Evolutionary conservation across 64 coral and sea anemone species (phyloP).

Genomic region (Montipora sp.): DNA sequence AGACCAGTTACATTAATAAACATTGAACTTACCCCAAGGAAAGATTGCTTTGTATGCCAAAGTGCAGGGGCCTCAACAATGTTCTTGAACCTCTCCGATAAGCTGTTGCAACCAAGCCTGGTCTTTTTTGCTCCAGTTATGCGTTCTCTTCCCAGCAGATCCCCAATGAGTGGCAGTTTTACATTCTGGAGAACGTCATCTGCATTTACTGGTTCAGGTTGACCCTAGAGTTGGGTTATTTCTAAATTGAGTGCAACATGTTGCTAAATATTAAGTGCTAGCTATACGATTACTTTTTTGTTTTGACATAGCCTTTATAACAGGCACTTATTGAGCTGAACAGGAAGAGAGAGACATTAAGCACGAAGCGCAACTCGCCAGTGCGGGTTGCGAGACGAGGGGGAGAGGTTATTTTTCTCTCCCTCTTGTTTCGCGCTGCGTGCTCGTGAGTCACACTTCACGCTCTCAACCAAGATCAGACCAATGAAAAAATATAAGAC

Average conservation of each 20-base stretch:
- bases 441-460: background rate
- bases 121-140: conserved; percentile 77
- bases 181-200: conserved; percentile 32
- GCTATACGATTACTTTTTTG: background rate
- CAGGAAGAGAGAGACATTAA: background rate
- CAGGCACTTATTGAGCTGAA: background rate
- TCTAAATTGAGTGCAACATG: background rate
- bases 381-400: background rate
- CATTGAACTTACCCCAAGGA: conserved; percentile 5
- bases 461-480: background rate
- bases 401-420: background rate
- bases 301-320: background rate
- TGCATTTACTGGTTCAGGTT: conserved; percentile 17
- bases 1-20: background rate
- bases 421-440: background rate
- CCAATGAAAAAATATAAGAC: no score
- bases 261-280: background rate
- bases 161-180: conserved; percentile 61
- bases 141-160: conserved; percentile 69
- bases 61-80: conserved; percentile 16
- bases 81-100: conserved; percentile 4
- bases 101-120: conserved; percentile 70
- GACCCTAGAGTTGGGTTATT: background rate
- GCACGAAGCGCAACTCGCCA: background rate
- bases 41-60: conserved; percentile 41